Conservation (phyloP, 2,797 vertebrate genomes). For the Enteromius trimaculatus region DNA sequence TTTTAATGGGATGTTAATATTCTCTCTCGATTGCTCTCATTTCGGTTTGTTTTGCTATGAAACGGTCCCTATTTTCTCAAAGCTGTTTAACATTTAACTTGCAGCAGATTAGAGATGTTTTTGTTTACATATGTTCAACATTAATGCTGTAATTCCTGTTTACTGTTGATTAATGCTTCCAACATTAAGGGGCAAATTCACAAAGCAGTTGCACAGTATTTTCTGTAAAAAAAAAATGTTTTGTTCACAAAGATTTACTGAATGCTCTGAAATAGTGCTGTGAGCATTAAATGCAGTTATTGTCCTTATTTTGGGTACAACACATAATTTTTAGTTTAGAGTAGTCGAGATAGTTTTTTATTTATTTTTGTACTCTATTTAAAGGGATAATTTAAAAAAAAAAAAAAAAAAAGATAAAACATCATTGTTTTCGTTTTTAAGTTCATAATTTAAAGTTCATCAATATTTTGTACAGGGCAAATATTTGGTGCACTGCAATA, state of each 20-base stretch:
- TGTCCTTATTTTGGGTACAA: background rate
- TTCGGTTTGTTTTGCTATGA: slow-evolving; percentile 42
- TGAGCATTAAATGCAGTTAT: background rate
- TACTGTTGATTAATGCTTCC: slow-evolving; percentile 43
- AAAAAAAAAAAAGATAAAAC: too few relatives aligned
- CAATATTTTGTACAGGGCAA: too few relatives aligned
- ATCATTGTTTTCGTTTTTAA: too few relatives aligned
- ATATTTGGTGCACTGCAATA: background rate
- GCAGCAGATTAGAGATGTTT: slow-evolving; percentile 51
- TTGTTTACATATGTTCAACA: slow-evolving; percentile 57
- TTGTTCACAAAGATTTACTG: background rate
- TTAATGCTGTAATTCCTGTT: slow-evolving; percentile 54
- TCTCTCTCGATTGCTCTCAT: slow-evolving; percentile 57
- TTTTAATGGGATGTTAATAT: slow-evolving; percentile 73
- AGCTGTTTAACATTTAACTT: slow-evolving; percentile 58
- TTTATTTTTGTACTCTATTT: too few relatives aligned
- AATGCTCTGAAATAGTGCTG: background rate
- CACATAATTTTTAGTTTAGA: background rate
- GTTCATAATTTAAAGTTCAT: too few relatives aligned
- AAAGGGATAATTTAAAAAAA: too few relatives aligned
- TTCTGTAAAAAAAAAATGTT: background rate
- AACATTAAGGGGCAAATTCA: background rate
- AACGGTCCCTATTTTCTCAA: slow-evolving; percentile 52
- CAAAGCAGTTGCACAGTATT: background rate
- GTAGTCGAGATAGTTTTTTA: background rate